Evolutionary conservation across 2,888 invertebrate genomes (phyloP).

Genomic region (Bombylius discolor): DNA sequence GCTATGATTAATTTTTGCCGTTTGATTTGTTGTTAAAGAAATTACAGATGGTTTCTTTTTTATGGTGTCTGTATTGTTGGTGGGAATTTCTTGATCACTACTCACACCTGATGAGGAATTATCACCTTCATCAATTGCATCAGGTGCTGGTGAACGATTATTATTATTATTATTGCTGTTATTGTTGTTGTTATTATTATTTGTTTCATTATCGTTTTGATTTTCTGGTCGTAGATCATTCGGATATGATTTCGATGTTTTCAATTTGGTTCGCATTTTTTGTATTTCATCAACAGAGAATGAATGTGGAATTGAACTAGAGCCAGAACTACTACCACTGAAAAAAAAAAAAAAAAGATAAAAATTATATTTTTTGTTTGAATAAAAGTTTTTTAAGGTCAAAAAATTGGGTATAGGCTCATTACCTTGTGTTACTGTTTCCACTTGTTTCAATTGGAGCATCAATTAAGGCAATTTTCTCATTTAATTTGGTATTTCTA

Average conservation of each 20-base stretch:
- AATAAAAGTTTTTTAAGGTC: not conserved
- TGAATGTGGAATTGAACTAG: constrained; percentile 68
- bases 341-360: not conserved
- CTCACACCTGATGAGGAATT: constrained; percentile 82
- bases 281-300: constrained; percentile 83
- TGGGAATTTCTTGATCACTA: constrained; percentile 65
- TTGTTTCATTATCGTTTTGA: constrained; percentile 28
- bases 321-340: constrained; percentile 61
- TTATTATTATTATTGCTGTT: constrained; percentile 17
- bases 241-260: constrained; percentile 77
- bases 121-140: constrained; percentile 60
- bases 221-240: constrained; percentile 55
- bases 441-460: constrained; percentile 54
- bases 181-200: constrained; percentile 24
- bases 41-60: constrained; percentile 30
- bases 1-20: not conserved
- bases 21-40: constrained; percentile 6
- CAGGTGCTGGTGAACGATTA: constrained; percentile 20
- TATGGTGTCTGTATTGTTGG: constrained; percentile 39
- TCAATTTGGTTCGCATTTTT: constrained; percentile 69
- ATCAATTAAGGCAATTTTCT: constrained; percentile 39
- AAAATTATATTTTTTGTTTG: not conserved
- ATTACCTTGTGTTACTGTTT: constrained; percentile 57
- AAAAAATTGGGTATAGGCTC: not conserved
- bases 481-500: constrained; percentile 40